Evolutionary conservation across 2,113 vertebrate species (phyloP).

Genomic region (Henicopernis longicauda): DNA sequence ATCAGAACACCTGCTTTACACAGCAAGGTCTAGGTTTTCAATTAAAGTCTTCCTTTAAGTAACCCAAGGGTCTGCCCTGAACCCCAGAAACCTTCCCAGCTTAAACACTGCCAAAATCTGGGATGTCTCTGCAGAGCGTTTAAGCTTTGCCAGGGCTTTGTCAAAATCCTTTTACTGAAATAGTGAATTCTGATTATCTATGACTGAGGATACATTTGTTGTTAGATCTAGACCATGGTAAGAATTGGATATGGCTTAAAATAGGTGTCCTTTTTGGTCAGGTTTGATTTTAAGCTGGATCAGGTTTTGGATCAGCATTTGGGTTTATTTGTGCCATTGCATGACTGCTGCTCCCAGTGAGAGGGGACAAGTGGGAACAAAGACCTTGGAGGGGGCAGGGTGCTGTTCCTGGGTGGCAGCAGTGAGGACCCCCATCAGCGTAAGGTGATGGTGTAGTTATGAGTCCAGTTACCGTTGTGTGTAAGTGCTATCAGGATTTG

Average conservation of each 20-base stretch:
- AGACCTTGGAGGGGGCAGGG: neutral
- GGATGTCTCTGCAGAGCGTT: neutral
- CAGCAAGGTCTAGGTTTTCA: neutral
- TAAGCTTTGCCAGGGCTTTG: neutral
- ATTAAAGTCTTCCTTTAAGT: neutral
- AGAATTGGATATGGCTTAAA: neutral
- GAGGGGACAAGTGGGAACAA: neutral
- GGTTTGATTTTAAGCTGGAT: neutral
- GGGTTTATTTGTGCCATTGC: neutral
- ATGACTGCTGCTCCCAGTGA: neutral
- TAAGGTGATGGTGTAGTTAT: neutral
- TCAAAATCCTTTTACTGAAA: neutral
- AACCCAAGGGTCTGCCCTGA: neutral
- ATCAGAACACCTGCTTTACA: neutral
- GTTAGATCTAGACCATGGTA: neutral
- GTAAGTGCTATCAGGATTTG: neutral
- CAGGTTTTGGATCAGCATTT: neutral
- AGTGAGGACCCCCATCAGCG: rapidly evolving
- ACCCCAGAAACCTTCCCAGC: neutral
- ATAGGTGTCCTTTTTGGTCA: neutral
- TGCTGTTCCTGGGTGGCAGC: neutral
- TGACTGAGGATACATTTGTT: neutral
- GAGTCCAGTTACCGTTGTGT: neutral
- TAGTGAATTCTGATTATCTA: neutral
- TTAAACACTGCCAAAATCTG: neutral